Base-by-base conservation (phyloP, 2,888 invertebrate species). In the Rhorus exstirpatorius region DNA sequence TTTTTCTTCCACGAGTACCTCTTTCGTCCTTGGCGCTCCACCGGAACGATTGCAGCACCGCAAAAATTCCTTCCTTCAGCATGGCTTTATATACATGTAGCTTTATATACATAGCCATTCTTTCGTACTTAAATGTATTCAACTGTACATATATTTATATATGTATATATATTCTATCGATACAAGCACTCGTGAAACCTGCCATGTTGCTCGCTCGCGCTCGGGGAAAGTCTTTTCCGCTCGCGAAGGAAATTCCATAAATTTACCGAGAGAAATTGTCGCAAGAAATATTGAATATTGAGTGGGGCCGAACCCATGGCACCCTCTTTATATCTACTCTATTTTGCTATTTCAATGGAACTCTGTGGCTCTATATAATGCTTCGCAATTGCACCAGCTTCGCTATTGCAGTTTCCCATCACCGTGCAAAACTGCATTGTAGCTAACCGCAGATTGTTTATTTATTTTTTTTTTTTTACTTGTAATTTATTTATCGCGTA, bases 241-340 rank as follows among this genome's bases (percentile, higher is more conserved):
- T 58, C 53, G 79, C 74, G 85, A 87, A 85, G 85, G 85, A 84
- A 88, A 85, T 86, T 90, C 90, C 87, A 90, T 90, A 90, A 90
- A 90, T 90, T 90, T 87, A 84, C 86, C 86, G 58, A 79, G 85
- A 86, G 86, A 89, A 90, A 90, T 89, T 89, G 89, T 89, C 88
- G 85, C 85, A 86, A 87, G 85, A 89, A 88, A 87, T 88, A 85
- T 87, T 86, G 89, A 89, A 90, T 89, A 90, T 89, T 86, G 90
- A 90, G 87, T 86, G 82, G 83, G 83, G 81, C 75, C 79, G 84
- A 84, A 83, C 17, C 31, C 63, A 19, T 6, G n/a, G 24, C 38
- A n/a, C 31, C 53, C 81, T 81, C 75, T 83, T 81, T 85, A 75
- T 77, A 79, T 49, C 26, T n/a, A 35, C 24, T 68, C 46, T 55